Evolutionary conservation across 2,888 invertebrate species (phyloP).

Genomic region (Liposcelis brunnea): DNA sequence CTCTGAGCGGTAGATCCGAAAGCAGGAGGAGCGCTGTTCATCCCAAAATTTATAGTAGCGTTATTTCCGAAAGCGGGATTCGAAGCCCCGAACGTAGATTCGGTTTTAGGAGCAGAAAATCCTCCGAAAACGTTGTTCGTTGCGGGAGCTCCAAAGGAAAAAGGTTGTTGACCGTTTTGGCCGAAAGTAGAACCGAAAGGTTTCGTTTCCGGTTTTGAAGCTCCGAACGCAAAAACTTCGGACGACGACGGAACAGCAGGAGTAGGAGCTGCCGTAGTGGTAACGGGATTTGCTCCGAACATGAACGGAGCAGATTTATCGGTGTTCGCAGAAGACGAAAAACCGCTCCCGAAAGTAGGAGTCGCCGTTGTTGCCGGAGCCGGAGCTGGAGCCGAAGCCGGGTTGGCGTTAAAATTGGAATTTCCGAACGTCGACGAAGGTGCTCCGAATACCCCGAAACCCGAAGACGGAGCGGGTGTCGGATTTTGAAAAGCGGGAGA

Average conservation of each 20-base stretch:
- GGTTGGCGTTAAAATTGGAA: too few relatives aligned
- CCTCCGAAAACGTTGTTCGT: not conserved
- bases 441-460: too few relatives aligned
- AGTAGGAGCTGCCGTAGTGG: not conserved
- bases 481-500: too few relatives aligned
- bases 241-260: not conserved
- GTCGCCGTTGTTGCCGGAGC: constrained; percentile 2
- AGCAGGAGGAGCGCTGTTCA: not conserved
- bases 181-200: constrained; percentile 8
- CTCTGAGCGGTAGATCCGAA: not conserved
- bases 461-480: too few relatives aligned
- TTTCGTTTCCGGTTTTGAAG: not conserved
- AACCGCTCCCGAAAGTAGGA: not conserved
- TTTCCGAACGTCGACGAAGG: too few relatives aligned
- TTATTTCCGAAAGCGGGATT: not conserved
- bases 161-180: constrained; percentile 9
- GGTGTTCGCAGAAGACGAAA: not conserved
- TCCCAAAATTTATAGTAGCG: not conserved
- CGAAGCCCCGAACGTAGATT: too few relatives aligned
- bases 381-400: too few relatives aligned
- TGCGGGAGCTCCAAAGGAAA: constrained; percentile 12
- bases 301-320: not conserved
- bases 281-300: not conserved
- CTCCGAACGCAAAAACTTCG: constrained; percentile 9
- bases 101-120: constrained; percentile 3